phyloP scores from a whole-genome alignment of 2,113 vertebrate species.

The Eptesicus fuscus region DNA sequence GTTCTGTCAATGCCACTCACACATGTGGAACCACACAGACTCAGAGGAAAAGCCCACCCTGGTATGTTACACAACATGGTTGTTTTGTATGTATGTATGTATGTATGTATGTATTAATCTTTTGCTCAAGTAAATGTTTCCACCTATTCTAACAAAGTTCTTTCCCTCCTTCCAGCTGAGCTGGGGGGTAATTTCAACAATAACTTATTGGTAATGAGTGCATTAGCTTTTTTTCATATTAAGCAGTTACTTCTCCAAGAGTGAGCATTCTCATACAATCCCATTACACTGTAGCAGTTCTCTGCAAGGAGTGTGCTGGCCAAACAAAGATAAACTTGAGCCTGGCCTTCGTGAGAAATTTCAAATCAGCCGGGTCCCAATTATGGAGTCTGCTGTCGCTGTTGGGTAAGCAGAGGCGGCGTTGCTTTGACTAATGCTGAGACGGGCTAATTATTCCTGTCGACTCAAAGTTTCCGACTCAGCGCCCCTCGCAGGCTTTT shows the following conservation, averaged over 20 bases:
- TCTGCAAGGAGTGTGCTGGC: neutral
- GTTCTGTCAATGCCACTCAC: neutral
- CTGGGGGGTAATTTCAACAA: neutral
- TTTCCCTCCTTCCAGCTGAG: neutral
- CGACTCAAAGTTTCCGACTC: constrained; percentile 24
- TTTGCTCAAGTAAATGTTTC: neutral
- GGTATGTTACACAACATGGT: neutral
- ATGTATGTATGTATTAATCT: no score
- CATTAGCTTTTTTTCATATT: neutral
- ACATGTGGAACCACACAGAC: neutral
- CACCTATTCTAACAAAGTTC: neutral
- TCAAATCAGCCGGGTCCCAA: constrained; percentile 1
- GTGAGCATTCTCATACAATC: neutral
- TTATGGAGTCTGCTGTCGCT: constrained; percentile 25
- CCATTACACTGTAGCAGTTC: neutral
- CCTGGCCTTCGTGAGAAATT: neutral
- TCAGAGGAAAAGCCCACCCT: neutral
- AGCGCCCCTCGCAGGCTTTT: neutral
- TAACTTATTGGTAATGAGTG: neutral
- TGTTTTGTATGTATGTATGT: no score
- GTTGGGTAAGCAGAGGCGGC: neutral
- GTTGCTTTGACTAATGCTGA: neutral
- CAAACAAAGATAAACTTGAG: constrained; percentile 44
- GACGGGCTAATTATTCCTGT: constrained; percentile 26
- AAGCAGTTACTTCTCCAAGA: neutral